Evolutionary conservation across 1,140 invertebrate species (phyloP).

Genomic region (Drosophila nigrodunni): DNA sequence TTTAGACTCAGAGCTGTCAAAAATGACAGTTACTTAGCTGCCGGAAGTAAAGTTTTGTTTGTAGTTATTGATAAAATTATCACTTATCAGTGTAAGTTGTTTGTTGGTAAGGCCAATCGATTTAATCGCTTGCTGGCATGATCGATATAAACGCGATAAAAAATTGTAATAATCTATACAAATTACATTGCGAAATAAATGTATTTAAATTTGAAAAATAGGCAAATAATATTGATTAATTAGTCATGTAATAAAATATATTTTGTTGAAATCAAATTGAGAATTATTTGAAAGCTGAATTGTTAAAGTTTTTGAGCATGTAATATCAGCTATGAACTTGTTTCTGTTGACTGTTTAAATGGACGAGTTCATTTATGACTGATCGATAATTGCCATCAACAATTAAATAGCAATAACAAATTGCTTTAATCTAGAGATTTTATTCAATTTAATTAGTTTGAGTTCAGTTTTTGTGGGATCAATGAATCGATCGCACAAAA

Average conservation of each 20-base stretch:
- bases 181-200: no score
- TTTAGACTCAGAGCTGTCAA: not conserved
- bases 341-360: not conserved
- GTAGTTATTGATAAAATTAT: not conserved
- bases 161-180: not conserved
- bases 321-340: not conserved
- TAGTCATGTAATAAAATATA: no score
- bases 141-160: not conserved
- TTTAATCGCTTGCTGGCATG: not conserved
- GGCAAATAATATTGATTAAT: no score
- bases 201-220: no score
- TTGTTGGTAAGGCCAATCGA: not conserved
- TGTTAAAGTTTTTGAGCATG: not conserved
- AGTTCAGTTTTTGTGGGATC: not conserved
- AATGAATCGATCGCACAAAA: not conserved
- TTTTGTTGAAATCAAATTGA: no score
- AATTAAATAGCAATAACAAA: conserved; percentile 3
- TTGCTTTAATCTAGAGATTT: conserved; percentile 6
- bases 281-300: no score
- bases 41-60: not conserved
- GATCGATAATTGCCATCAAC: conserved; percentile 1
- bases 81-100: not conserved
- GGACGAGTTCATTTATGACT: not conserved
- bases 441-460: conserved; percentile 20
- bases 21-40: not conserved